phyloP scores from a whole-genome alignment of 1,140 invertebrate species.

The Bombus sylvicola region DNA sequence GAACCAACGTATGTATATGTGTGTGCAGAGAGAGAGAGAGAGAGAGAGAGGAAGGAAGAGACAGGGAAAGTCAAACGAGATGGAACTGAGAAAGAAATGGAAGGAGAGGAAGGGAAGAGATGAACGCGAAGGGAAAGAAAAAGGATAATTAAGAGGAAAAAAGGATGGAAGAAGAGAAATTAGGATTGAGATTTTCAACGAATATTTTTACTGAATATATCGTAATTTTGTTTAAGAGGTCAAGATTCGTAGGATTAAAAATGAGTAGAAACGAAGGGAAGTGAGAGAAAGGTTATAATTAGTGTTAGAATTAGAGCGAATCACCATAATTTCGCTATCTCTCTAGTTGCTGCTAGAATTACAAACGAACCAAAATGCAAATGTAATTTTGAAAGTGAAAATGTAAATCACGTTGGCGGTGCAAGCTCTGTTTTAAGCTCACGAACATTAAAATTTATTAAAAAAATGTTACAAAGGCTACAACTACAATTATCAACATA shows the following conservation, averaged over 20 bases:
- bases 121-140: slow-evolving; percentile 2
- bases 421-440: too few species aligned
- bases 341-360: too few species aligned
- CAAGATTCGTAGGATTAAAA: not conserved
- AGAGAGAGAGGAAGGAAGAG: not conserved
- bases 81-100: not conserved
- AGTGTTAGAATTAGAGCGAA: too few species aligned
- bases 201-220: not conserved
- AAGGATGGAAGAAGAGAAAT: slow-evolving; percentile 4
- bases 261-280: not conserved
- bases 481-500: too few species aligned
- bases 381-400: too few species aligned
- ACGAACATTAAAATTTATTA: too few species aligned
- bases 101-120: not conserved
- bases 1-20: not conserved
- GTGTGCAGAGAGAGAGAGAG: not conserved
- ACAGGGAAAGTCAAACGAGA: not conserved
- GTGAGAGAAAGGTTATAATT: too few species aligned
- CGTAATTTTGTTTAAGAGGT: not conserved
- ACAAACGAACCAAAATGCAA: too few species aligned
- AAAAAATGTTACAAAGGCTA: too few species aligned
- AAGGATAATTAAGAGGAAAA: not conserved
- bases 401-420: too few species aligned
- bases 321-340: too few species aligned
- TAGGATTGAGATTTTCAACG: not conserved